phyloP scores from a whole-genome alignment of 2,888 invertebrate genomes.

The Trachelus tabidus region DNA sequence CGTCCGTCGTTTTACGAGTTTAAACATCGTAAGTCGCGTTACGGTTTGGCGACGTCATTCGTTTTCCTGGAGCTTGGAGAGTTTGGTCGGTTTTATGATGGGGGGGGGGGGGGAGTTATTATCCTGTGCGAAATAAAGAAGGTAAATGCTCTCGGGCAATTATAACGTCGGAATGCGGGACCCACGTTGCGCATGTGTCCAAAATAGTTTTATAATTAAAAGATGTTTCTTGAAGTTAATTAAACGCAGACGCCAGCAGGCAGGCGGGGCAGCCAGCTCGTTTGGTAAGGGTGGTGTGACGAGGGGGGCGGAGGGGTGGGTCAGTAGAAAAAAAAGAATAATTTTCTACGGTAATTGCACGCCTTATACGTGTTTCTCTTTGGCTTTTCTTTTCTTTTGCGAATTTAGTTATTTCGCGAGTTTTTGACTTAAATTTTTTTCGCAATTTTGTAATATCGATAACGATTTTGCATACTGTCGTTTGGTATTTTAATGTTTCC shows the following conservation, averaged over 20 bases:
- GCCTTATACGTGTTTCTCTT: slow-evolving; percentile 24
- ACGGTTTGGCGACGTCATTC: background rate
- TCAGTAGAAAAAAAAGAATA: no score
- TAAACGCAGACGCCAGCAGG: slow-evolving; percentile 39
- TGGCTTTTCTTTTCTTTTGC: background rate
- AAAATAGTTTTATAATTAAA: slow-evolving; percentile 53
- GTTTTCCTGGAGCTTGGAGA: background rate
- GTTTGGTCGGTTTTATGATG: slow-evolving; percentile 2
- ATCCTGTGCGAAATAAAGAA: background rate
- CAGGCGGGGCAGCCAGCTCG: slow-evolving; percentile 12
- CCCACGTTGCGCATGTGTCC: slow-evolving; percentile 10
- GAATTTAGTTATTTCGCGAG: background rate
- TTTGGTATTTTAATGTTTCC: background rate
- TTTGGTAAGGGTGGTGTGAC: background rate
- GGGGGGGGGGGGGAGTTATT: slow-evolving; percentile 3
- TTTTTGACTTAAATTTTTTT: no score
- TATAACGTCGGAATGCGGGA: slow-evolving; percentile 4
- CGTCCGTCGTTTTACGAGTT: slow-evolving; percentile 1
- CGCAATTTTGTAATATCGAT: background rate
- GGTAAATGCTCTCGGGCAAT: slow-evolving; percentile 4
- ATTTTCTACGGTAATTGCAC: slow-evolving; percentile 55
- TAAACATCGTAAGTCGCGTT: background rate
- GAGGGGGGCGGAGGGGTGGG: no score
- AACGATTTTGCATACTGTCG: background rate
- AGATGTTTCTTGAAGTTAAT: slow-evolving; percentile 57